Conservation (phyloP, 2,888 invertebrate genomes). For the Polydrusus pterygomalis region DNA sequence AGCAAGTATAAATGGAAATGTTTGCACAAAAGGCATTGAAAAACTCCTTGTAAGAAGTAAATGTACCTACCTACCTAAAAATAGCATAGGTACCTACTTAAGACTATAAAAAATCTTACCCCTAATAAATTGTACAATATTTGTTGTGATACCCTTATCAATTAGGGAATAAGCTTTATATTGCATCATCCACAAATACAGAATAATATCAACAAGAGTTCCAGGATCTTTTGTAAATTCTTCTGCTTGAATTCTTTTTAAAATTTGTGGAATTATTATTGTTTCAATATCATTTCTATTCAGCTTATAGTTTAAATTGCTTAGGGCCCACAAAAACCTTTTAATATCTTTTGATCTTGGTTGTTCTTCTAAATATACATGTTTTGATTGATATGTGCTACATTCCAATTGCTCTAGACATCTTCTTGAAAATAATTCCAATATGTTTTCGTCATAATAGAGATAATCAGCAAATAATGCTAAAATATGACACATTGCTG, state of each 20-base stretch:
- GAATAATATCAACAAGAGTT: conserved; percentile 66
- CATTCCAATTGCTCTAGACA: conserved; percentile 64
- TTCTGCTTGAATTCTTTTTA: conserved; percentile 60
- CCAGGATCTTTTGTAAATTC: conserved; percentile 63
- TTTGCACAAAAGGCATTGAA: too few relatives aligned
- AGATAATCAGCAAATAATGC: conserved; percentile 70
- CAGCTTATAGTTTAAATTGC: conserved; percentile 65
- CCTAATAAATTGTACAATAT: conserved; percentile 56
- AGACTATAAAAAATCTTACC: conserved; percentile 55
- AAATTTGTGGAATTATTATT: conserved; percentile 65
- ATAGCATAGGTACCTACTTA: too few relatives aligned
- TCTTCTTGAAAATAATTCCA: conserved; percentile 64
- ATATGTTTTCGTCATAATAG: conserved; percentile 66
- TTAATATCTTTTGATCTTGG: conserved; percentile 71
- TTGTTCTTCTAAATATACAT: conserved; percentile 59
- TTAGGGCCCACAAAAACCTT: conserved; percentile 70
- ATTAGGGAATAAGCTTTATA: conserved; percentile 66
- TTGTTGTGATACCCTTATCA: conserved; percentile 61
- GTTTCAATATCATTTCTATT: conserved; percentile 61
- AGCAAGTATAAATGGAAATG: too few relatives aligned
- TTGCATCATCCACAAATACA: conserved; percentile 71
- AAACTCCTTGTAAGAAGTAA: too few relatives aligned
- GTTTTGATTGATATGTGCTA: conserved; percentile 55
- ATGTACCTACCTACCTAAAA: too few relatives aligned
- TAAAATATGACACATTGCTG: conserved; percentile 69